Conservation (phyloP, 2,113 vertebrate genomes). For the Echinops telfairi region DNA sequence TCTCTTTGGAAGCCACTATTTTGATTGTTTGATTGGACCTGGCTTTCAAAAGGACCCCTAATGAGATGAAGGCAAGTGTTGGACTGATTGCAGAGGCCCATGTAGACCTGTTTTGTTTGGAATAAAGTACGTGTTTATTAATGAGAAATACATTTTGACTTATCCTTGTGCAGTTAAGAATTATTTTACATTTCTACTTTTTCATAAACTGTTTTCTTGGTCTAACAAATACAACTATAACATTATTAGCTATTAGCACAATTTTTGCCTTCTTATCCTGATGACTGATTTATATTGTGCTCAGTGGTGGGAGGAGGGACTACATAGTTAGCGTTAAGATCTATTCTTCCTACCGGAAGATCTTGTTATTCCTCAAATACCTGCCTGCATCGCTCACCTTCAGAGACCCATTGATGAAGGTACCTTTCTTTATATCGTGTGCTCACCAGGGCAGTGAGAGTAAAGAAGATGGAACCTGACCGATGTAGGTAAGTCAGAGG, state of each 20-base stretch:
- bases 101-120: no score
- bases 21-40: no score
- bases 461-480: not conserved
- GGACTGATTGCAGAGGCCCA: no score
- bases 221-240: conserved; percentile 5
- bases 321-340: not conserved
- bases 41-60: no score
- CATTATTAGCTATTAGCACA: conserved; percentile 8
- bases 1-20: no score
- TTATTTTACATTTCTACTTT: conserved; percentile 16
- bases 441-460: not conserved
- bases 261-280: not conserved
- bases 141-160: not conserved
- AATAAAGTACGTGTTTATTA: no score
- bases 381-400: not conserved
- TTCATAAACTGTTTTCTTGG: not conserved
- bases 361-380: not conserved
- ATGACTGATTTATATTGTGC: not conserved
- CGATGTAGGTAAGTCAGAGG: not conserved
- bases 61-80: no score
- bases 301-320: not conserved
- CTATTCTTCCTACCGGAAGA: not conserved
- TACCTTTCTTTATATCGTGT: not conserved
- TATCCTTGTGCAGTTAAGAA: not conserved
- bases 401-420: not conserved